A percentile compares a stretch with the other conserved stretches of the same genome.
Evolutionary conservation across 2,797 vertebrate genomes (phyloP).

Genomic region (Siniperca obscura): DNA sequence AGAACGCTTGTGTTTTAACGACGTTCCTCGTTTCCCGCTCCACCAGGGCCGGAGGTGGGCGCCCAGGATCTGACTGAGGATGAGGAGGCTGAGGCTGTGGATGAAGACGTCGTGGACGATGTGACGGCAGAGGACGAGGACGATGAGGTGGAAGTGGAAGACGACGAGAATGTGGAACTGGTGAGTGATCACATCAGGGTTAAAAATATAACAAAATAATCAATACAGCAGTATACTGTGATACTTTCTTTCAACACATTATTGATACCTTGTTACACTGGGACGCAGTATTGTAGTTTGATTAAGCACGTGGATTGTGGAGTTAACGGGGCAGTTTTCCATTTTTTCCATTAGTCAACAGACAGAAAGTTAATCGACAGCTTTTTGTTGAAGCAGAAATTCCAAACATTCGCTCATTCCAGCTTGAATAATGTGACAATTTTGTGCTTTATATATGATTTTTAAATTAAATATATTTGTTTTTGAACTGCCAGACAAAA

Average conservation of each 20-base stretch:
- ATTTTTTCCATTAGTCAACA: too few species aligned
- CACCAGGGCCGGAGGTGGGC: slow-evolving; percentile 79
- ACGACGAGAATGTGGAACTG: slow-evolving; percentile 96
- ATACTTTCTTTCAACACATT: neutral
- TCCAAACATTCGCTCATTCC: neutral
- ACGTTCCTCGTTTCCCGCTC: too few species aligned
- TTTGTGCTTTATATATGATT: too few species aligned
- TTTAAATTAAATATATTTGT: neutral
- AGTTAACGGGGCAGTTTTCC: too few species aligned
- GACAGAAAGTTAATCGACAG: too few species aligned
- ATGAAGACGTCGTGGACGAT: slow-evolving; percentile 94
- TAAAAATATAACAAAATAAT: neutral
- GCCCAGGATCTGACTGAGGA: slow-evolving; percentile 96
- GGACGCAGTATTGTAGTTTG: neutral
- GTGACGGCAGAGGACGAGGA: slow-evolving; percentile 95
- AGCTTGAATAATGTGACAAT: too few species aligned
- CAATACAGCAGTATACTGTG: neutral
- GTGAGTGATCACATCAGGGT: slow-evolving; percentile 73
- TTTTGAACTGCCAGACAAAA: neutral
- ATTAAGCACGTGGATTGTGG: neutral
- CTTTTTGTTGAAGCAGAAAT: neutral
- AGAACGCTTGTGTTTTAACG: too few species aligned
- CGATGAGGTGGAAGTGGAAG: slow-evolving; percentile 97
- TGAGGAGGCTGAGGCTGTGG: slow-evolving; percentile 92
- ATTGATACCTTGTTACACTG: neutral